Percentiles rank a stretch among this genome's conserved stretches.
phyloP scores from a whole-genome alignment of 1,140 invertebrate species.

The Galendromus occidentalis region DNA sequence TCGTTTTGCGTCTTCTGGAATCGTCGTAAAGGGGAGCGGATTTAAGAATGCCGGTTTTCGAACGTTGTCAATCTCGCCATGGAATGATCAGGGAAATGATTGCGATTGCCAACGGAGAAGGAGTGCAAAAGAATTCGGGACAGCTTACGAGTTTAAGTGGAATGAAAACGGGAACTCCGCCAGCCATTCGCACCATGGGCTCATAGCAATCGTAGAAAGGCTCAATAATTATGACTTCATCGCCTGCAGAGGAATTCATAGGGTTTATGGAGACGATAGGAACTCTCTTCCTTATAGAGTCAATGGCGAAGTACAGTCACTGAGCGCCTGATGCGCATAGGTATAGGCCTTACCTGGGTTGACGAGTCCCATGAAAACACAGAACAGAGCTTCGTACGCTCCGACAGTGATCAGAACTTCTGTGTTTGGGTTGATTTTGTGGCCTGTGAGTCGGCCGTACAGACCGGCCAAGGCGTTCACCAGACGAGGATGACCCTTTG shows the following conservation, averaged over 20 bases:
- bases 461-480: slow-evolving; percentile 61
- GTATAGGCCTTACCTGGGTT: slow-evolving; percentile 41
- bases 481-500: slow-evolving; percentile 69
- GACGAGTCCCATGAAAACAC: slow-evolving; percentile 59
- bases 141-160: slow-evolving; percentile 53
- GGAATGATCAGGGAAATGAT: not conserved
- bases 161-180: slow-evolving; percentile 67
- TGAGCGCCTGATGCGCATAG: no score
- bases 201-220: slow-evolving; percentile 96
- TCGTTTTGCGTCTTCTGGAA: slow-evolving; percentile 23
- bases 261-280: not conserved
- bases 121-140: not conserved
- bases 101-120: not conserved
- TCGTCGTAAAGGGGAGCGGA: no score
- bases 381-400: slow-evolving; percentile 73
- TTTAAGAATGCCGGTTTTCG: no score
- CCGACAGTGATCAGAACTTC: slow-evolving; percentile 74
- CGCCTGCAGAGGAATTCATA: slow-evolving; percentile 11
- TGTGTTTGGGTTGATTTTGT: slow-evolving; percentile 50
- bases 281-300: not conserved
- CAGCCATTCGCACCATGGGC: slow-evolving; percentile 71
- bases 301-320: not conserved
- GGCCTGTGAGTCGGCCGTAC: slow-evolving; percentile 54
- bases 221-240: slow-evolving; percentile 72
- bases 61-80: not conserved